Base-by-base conservation (phyloP, 1,140 invertebrate species). In the Centruroides vittatus region DNA sequence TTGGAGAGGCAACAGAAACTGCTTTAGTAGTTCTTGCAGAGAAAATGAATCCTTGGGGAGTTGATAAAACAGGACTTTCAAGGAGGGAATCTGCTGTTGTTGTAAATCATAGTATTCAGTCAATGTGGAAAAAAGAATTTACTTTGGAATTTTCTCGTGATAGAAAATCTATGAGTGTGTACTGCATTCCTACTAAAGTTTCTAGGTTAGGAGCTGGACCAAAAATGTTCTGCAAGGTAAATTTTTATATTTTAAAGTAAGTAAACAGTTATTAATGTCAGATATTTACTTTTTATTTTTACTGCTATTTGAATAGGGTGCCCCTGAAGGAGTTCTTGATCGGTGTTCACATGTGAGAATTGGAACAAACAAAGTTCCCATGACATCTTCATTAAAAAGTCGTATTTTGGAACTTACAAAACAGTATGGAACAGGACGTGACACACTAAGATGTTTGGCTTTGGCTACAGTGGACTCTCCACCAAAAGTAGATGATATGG, bases 71-170 rank as follows among this genome's bases (percentile, higher is more conserved):
- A 62, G 92, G 92, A 49, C 78, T 98, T 67, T 91, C 89, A 72
- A 85, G 94, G 63, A 88, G 94, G 71, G 89, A 93, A 51, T 76
- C 86, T 59, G 95, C 95, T 66, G 96, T 96, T 70, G 85, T 86
- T 66, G 89, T 90, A 52, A 85, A 93, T 66, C 88, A 93, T 58
- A 91, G 94, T 72, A 86, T 98, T 71, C 90, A 96, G 74, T 89
- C 89, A 57, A 94, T 95, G 74, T 98, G 94, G 92, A 95, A 92
- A 80, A 98, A 98, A 68, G 95, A 99, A 76, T 98, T 98, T 79
- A 99, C 97, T 11, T 80, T 99, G 58, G 97, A 99, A 74, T 99
- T 99, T 83, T 98, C 95, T 5, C 88, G 97, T 70, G 97, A 99
- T 82, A 86, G 97, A 75, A 99, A 99, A 83, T 99, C 96, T 61